Percentiles rank a stretch among this genome's conserved stretches.
phyloP scores from a whole-genome alignment of 2,797 vertebrate species.

The Onychomys leucogaster region DNA sequence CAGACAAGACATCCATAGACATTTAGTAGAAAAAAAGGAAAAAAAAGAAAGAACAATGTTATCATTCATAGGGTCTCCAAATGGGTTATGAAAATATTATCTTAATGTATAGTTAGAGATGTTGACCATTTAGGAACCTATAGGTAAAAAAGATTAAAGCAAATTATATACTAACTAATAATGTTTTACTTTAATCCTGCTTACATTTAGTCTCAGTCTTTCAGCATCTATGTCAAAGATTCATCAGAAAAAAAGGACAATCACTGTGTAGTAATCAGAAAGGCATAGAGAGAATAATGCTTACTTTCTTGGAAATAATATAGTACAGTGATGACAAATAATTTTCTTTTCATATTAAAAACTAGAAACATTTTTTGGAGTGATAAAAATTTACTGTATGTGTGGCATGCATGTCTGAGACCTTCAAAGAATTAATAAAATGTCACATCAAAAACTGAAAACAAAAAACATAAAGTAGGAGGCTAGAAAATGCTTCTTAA shows the following conservation, averaged over 20 bases:
- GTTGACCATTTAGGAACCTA: no score
- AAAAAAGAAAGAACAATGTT: no score
- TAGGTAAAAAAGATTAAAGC: no score
- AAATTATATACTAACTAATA: neutral
- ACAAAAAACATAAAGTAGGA: no score
- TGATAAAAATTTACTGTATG: neutral
- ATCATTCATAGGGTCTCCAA: no score
- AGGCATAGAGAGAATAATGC: neutral
- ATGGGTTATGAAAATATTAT: no score
- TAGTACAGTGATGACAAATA: neutral
- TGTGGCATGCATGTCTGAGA: neutral
- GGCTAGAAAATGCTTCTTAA: neutral
- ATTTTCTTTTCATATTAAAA: neutral
- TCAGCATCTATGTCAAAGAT: neutral
- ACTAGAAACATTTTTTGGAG: neutral
- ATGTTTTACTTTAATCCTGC: neutral
- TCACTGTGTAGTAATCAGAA: neutral
- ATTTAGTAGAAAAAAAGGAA: no score
- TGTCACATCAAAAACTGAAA: neutral
- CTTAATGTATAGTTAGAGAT: no score
- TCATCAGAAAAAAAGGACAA: neutral
- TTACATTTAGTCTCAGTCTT: neutral
- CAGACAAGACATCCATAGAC: no score
- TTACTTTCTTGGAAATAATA: neutral
- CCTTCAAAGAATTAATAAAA: neutral